These are phyloP conservation scores for Eueremaeus valkanovi DNA, from an alignment of 2,888 invertebrate species.

Conservation along the genomic window DNA sequence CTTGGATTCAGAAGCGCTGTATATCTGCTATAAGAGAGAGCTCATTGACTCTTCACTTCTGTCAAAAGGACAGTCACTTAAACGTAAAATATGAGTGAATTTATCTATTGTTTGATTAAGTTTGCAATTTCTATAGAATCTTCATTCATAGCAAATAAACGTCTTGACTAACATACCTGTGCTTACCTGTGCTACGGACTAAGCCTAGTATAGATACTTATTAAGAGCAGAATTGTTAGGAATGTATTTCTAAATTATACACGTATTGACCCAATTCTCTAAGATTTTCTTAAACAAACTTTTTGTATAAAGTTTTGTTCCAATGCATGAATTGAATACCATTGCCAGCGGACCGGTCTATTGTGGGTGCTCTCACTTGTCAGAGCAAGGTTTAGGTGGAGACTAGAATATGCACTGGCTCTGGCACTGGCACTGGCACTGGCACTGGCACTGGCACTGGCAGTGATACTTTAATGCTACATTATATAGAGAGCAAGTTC, in stretches of 20 bases:
- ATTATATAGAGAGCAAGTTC: not conserved
- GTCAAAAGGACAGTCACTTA: too few species aligned
- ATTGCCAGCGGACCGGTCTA: constrained; percentile 20
- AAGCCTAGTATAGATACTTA: not conserved
- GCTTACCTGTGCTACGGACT: not conserved
- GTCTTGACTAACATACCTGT: too few species aligned
- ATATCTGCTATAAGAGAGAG: not conserved
- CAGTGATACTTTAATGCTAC: not conserved
- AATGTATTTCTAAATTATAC: not conserved
- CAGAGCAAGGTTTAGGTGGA: constrained; percentile 8
- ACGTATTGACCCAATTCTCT: constrained; percentile 11
- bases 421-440: too few species aligned
- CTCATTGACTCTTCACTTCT: constrained; percentile 5
- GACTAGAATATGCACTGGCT: not conserved
- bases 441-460: too few species aligned
- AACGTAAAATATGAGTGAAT: too few species aligned
- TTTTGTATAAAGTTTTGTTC: not conserved
- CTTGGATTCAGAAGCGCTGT: not conserved
- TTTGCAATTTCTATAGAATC: too few species aligned
- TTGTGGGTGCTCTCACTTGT: not conserved
- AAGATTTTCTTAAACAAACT: not conserved
- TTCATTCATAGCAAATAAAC: too few species aligned
- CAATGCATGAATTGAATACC: constrained; percentile 1
- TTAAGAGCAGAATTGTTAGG: not conserved
- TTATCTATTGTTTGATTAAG: too few species aligned